A percentile compares a stretch with the other conserved stretches of the same genome.
Conservation (phyloP, 1,140 invertebrate species). For the Cotesia glomerata region DNA sequence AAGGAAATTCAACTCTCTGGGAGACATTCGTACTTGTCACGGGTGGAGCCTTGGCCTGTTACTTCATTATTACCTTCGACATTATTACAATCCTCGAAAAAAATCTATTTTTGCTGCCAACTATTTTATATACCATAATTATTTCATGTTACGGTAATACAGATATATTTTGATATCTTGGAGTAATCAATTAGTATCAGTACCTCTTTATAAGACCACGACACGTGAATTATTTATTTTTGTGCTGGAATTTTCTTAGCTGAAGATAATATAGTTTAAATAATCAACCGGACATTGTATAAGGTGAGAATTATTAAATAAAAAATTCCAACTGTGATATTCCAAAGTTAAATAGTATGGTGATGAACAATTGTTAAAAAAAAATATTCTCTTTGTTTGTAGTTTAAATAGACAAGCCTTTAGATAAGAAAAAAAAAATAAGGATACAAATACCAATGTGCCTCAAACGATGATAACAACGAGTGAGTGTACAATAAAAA, state of each 20-base stretch:
- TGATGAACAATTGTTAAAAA: too few species aligned
- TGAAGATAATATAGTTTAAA: too few species aligned
- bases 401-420: neutral
- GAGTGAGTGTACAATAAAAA: neutral
- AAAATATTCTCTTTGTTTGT: too few species aligned
- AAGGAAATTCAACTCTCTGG: neutral
- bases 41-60: slow-evolving; percentile 20
- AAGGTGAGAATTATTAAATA: too few species aligned
- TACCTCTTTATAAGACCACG: too few species aligned
- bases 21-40: slow-evolving; percentile 7
- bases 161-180: too few species aligned
- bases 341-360: too few species aligned
- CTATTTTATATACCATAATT: neutral
- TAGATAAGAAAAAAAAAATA: neutral
- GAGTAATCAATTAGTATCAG: too few species aligned
- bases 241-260: too few species aligned
- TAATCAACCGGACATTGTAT: too few species aligned
- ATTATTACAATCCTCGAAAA: neutral
- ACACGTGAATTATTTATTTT: too few species aligned
- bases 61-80: neutral
- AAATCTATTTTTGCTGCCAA: slow-evolving; percentile 7
- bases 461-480: neutral
- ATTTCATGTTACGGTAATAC: neutral
- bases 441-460: slow-evolving; percentile 13
- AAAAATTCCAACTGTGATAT: too few species aligned